phyloP scores from a whole-genome alignment of 2,797 vertebrate genomes.

The Pelobates cultripes region DNA sequence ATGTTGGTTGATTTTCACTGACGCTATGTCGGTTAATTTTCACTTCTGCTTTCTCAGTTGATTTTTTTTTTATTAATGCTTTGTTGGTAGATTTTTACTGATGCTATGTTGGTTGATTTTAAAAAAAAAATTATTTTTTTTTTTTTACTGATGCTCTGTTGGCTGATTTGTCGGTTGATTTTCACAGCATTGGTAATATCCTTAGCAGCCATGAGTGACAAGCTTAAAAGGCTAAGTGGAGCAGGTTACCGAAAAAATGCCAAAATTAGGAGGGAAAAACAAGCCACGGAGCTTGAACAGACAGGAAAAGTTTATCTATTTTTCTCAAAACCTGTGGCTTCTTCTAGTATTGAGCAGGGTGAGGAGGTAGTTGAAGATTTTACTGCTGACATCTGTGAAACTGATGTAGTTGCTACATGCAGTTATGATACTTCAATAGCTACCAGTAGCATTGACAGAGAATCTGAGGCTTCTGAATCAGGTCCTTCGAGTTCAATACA shows the following conservation, averaged over 20 bases:
- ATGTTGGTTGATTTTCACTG: no score
- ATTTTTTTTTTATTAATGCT: no score
- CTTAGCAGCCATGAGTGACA: slow-evolving; percentile 13
- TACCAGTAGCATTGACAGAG: not conserved
- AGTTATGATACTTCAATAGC: slow-evolving; percentile 2
- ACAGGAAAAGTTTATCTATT: not conserved
- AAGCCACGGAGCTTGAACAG: not conserved
- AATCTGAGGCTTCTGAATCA: slow-evolving; percentile 1
- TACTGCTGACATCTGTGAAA: slow-evolving; percentile 7
- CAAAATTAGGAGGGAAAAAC: not conserved
- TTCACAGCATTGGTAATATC: slow-evolving; percentile 1
- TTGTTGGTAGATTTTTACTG: no score
- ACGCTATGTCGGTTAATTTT: no score
- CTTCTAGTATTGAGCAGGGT: not conserved
- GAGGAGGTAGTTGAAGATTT: not conserved
- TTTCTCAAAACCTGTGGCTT: slow-evolving; percentile 3
- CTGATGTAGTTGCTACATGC: slow-evolving; percentile 7
- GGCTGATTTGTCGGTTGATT: no score
- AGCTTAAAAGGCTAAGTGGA: not conserved
- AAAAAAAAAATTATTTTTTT: no score
- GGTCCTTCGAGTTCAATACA: not conserved
- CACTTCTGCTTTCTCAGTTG: no score
- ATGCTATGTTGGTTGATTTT: no score
- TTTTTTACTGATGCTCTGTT: no score
- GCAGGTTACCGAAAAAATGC: slow-evolving; percentile 1